Evolutionary conservation across 1,140 invertebrate genomes (phyloP), one percentile per base, ranked within the genome.

Genomic region (Drosophila nannoptera): DNA sequence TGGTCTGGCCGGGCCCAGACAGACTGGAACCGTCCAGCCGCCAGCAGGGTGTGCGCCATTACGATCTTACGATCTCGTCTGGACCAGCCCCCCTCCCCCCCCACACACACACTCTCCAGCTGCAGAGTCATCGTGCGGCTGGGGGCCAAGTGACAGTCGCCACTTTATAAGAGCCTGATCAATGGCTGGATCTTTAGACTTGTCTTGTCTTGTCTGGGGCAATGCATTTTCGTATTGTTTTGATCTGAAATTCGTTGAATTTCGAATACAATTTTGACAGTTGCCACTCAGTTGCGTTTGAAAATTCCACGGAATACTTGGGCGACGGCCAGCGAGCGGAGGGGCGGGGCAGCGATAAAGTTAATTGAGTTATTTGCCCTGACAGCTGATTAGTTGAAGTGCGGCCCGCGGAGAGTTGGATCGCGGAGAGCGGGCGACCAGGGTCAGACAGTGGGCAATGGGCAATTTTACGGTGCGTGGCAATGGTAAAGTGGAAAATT

Each of bases 181-280:
- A 73, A 73, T 73, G 70, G 82, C 81, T 86, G 77, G 60, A 86
- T 84, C 80, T 84, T 84, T 84, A 70, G 73, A 62, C 64, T 84
- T 73, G 69, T 62, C 78, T 83, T 78, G 48, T 58, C 36, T 54
- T 50, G 46, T 59, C 63, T 71, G 42, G 67, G 74, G 74, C 82
- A 78, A 83, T 78, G 78, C 78, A 78, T 83, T 83, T 83, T 81
- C 73, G 68, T 86, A 84, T 84, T 84, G 81, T 84, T 84, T 86
- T 84, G 81, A 84, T 84, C 81, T 69, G 56, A 71, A 84, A 81
- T 84, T 84, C 81, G 74, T 84, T 86, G 81, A 86, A 84, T 87
- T 84, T 74, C 36, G 71, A 80, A 75, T 59, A 75, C 55, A 76
- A 86, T 81, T 86, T 84, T 84, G 81, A 86, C 81, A 84, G 81